Evolutionary conservation across 2,113 vertebrate genomes (phyloP).

Genomic region (Trogon melanurus): DNA sequence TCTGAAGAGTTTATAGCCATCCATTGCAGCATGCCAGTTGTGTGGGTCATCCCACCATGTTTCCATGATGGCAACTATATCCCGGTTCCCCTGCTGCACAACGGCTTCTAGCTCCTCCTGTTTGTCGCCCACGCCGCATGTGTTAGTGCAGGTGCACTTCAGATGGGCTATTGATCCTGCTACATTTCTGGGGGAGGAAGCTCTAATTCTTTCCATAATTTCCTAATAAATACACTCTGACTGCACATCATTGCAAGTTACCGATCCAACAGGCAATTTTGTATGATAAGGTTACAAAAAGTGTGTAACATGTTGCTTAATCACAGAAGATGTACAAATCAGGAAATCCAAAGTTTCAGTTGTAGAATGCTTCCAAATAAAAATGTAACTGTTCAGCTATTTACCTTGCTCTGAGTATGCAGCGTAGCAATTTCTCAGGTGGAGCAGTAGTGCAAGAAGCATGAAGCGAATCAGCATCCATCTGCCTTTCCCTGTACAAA

Average conservation of each 20-base stretch:
- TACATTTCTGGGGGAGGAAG: no score
- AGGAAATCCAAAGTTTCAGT: not conserved
- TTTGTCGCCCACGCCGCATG: no score
- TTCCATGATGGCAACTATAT: no score
- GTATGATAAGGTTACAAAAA: not conserved
- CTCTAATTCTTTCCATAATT: no score
- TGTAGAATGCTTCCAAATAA: not conserved
- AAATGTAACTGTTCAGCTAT: not conserved
- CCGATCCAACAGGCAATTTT: not conserved
- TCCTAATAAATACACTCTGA: not conserved
- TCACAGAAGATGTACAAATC: not conserved
- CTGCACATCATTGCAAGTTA: not conserved
- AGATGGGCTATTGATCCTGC: no score
- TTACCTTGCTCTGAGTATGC: conserved; percentile 66
- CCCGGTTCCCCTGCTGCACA: no score
- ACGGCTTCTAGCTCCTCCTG: no score
- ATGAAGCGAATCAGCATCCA: conserved; percentile 59
- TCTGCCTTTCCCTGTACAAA: conserved; percentile 54
- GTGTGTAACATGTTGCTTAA: not conserved
- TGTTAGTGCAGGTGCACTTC: no score
- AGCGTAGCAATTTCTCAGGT: not conserved
- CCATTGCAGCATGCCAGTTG: no score
- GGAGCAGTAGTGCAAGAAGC: conserved; percentile 26
- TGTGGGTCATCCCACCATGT: no score
- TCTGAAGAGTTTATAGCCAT: no score